Percentiles rank a stretch among this genome's conserved stretches.
Conservation (phyloP, 30 jellyfish, hydroid and myxozoan species). For the Aurelia aurita region DNA sequence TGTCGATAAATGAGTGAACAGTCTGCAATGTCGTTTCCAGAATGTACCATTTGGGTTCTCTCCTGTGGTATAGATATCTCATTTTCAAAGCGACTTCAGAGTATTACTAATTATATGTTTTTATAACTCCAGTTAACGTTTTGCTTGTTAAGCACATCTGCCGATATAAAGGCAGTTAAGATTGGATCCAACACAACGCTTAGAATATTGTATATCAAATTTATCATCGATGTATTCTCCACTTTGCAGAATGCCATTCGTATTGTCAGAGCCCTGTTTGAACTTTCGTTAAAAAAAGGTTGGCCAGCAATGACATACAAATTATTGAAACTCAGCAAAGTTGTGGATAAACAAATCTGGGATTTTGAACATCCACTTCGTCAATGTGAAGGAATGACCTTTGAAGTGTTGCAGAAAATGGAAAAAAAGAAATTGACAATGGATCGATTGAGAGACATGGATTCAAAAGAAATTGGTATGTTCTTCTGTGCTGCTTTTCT, state of each 20-base stretch:
- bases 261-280: conserved; percentile 89
- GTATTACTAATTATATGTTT: too few relatives aligned
- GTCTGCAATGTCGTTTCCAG: too few relatives aligned
- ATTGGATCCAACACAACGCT: too few relatives aligned
- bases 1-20: too few relatives aligned
- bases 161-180: too few relatives aligned
- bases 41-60: too few relatives aligned
- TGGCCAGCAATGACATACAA: conserved; percentile 95
- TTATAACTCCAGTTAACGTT: too few relatives aligned
- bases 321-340: conserved; percentile 81
- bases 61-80: too few relatives aligned
- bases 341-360: conserved; percentile 93
- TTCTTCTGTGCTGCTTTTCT: too few relatives aligned
- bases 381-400: conserved; percentile 86
- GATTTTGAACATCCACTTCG: conserved; percentile 95
- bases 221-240: background rate
- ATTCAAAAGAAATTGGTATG: conserved; percentile 91
- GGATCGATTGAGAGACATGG: conserved; percentile 92
- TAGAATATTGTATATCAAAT: too few relatives aligned
- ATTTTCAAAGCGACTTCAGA: too few relatives aligned
- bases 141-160: too few relatives aligned
- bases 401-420: conserved; percentile 81
- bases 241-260: conserved; percentile 87
- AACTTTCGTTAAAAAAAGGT: conserved; percentile 81
- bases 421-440: conserved; percentile 80